Evolutionary conservation across 1,140 invertebrate species (phyloP).

Genomic region (Apis mellifera): DNA sequence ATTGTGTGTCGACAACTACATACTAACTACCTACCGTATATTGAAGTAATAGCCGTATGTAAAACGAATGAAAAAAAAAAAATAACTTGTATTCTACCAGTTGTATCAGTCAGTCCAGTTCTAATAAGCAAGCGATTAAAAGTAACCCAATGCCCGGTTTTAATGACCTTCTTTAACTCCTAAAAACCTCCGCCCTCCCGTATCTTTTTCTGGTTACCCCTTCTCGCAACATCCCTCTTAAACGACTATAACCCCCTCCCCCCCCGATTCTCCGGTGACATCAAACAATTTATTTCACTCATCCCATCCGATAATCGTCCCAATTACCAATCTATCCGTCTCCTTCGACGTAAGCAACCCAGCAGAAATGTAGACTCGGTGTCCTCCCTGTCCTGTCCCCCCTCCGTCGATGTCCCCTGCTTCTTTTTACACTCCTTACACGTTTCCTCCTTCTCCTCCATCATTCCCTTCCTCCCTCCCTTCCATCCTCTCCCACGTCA

Average conservation of each 20-base stretch:
- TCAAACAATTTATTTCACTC: conserved; percentile 52
- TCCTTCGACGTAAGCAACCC: conserved; percentile 48
- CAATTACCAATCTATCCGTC: conserved; percentile 53
- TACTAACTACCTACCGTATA: conserved; percentile 82
- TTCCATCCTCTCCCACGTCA: neutral
- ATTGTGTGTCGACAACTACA: conserved; percentile 83
- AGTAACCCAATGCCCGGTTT: conserved; percentile 73
- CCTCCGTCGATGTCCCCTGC: too few species aligned
- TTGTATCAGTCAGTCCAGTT: conserved; percentile 81
- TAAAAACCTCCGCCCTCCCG: neutral
- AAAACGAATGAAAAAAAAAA: conserved; percentile 79
- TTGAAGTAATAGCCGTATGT: conserved; percentile 83
- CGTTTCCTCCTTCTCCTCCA: neutral
- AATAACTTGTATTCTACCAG: conserved; percentile 81
- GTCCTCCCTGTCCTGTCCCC: conserved; percentile 1
- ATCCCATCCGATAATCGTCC: conserved; percentile 41
- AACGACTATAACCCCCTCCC: too few species aligned
- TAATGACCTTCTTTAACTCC: conserved; percentile 33
- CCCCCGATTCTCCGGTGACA: conserved; percentile 25
- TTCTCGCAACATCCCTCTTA: conserved; percentile 3
- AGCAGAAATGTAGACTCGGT: conserved; percentile 37
- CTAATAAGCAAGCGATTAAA: conserved; percentile 81
- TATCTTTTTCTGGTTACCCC: neutral
- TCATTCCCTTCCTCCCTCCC: neutral
- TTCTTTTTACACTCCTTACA: too few species aligned